Evolutionary conservation across 2,888 invertebrate species (phyloP).

Genomic region (Nephrotoma flavescens): DNA sequence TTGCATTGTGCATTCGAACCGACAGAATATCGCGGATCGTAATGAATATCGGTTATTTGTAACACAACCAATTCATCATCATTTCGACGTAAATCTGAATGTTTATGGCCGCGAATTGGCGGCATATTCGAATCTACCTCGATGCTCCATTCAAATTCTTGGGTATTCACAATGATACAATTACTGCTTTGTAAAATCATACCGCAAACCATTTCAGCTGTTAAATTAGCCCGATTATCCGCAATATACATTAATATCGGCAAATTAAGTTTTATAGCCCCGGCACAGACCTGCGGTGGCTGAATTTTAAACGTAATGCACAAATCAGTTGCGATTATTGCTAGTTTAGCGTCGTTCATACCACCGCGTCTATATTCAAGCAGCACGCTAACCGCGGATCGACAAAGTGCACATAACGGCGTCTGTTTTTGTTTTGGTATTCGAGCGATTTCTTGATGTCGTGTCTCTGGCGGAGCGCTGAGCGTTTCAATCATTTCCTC

Average conservation of each 20-base stretch:
- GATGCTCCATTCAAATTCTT: conserved; percentile 22
- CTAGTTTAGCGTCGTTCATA: conserved; percentile 32
- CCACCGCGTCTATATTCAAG: conserved; percentile 34
- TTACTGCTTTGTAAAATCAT: conserved; percentile 22
- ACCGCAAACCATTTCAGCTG: conserved; percentile 32
- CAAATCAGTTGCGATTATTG: conserved; percentile 30
- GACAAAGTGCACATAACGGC: conserved; percentile 22
- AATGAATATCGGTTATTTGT: conserved; percentile 46
- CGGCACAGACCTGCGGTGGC: conserved; percentile 42
- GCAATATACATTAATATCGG: conserved; percentile 40
- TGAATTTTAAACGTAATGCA: conserved; percentile 44
- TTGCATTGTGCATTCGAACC: conserved; percentile 53
- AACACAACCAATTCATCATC: conserved; percentile 17
- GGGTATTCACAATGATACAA: conserved; percentile 18
- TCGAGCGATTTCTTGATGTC: conserved; percentile 17
- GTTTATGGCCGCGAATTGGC: conserved; percentile 2
- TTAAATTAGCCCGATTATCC: conserved; percentile 36
- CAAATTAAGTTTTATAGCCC: conserved; percentile 41
- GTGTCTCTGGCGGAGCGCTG: neutral
- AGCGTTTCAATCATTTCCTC: neutral
- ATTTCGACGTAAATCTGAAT: neutral
- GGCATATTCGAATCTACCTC: conserved; percentile 13
- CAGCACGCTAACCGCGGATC: conserved; percentile 19
- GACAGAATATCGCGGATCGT: conserved; percentile 56
- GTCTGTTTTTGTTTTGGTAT: conserved; percentile 18